These are phyloP conservation scores for Diceros bicornis DNA, from an alignment of 2,797 vertebrate genomes.

Conservation along the genomic window DNA sequence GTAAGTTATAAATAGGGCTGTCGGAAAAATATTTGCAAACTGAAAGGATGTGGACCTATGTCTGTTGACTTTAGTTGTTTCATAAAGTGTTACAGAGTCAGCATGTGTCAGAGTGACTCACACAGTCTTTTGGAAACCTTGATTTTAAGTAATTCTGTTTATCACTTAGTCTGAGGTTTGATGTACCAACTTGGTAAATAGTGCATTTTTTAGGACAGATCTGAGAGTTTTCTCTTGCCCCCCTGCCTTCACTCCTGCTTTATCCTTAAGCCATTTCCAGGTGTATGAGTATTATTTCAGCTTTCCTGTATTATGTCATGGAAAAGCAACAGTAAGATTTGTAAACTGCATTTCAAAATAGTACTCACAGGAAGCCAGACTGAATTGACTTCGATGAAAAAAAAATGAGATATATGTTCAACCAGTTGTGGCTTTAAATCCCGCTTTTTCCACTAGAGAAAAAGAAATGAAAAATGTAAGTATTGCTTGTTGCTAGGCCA, in stretches of 20 bases:
- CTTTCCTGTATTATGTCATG: constrained; percentile 80
- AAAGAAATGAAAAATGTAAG: background rate
- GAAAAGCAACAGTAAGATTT: constrained; percentile 80
- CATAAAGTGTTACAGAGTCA: constrained; percentile 35
- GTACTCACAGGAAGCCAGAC: constrained; percentile 65
- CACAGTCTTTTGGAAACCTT: constrained; percentile 42
- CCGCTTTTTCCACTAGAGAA: constrained; percentile 61
- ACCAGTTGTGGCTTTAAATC: constrained; percentile 46
- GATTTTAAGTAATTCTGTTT: constrained; percentile 66
- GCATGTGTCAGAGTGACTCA: constrained; percentile 57
- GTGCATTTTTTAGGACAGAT: constrained; percentile 66
- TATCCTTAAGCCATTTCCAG: constrained; percentile 75
- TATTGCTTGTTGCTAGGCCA: background rate
- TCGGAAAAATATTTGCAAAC: constrained; percentile 66
- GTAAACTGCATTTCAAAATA: constrained; percentile 81
- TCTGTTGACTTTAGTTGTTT: constrained; percentile 63
- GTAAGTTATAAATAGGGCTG: constrained; percentile 73
- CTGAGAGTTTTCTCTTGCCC: constrained; percentile 47
- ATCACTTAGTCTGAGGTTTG: constrained; percentile 66
- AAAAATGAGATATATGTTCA: constrained; percentile 67
- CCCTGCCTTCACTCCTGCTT: background rate
- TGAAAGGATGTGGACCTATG: background rate
- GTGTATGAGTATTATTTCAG: constrained; percentile 79
- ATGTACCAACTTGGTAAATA: constrained; percentile 83
- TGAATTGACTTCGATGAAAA: constrained; percentile 75